A percentile compares a stretch with the other conserved stretches of the same genome.
Conservation (phyloP, 2,888 invertebrate species). For the Drosophila cracens region DNA sequence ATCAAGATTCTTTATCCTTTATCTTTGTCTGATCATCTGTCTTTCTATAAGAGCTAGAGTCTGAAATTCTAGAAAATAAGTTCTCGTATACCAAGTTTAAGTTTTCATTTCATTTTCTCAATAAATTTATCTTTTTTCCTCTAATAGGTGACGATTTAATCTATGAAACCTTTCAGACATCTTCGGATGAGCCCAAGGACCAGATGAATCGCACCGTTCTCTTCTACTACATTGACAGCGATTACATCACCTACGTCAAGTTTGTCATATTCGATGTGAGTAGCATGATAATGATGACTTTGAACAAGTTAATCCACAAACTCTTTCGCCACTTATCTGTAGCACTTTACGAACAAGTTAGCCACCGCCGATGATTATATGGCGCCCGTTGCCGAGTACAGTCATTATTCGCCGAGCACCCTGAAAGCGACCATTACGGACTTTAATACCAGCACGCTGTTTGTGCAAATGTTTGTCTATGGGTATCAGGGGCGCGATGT, state of each 20-base stretch:
- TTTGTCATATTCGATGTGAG: conserved; percentile 80
- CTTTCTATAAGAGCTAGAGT: neutral
- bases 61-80: neutral
- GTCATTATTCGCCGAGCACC: conserved; percentile 74
- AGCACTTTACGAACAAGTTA: conserved; percentile 64
- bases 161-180: conserved; percentile 73
- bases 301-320: neutral
- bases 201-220: conserved; percentile 67
- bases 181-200: conserved; percentile 42
- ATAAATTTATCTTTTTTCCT: neutral
- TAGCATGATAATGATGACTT: conserved; percentile 13
- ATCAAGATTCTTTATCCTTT: neutral
- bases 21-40: neutral
- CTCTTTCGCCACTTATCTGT: neutral
- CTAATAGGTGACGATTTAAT: conserved; percentile 74
- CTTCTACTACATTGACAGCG: conserved; percentile 81
- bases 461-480: conserved; percentile 81
- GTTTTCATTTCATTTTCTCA: neutral
- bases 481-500: conserved; percentile 71
- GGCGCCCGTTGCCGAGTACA: conserved; percentile 76
- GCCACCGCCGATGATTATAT: conserved; percentile 40
- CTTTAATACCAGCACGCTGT: conserved; percentile 66
- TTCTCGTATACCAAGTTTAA: neutral
- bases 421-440: conserved; percentile 80
- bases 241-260: conserved; percentile 77